Base-by-base conservation (phyloP, 2,888 invertebrate species). In the Drosophila picticornis region DNA sequence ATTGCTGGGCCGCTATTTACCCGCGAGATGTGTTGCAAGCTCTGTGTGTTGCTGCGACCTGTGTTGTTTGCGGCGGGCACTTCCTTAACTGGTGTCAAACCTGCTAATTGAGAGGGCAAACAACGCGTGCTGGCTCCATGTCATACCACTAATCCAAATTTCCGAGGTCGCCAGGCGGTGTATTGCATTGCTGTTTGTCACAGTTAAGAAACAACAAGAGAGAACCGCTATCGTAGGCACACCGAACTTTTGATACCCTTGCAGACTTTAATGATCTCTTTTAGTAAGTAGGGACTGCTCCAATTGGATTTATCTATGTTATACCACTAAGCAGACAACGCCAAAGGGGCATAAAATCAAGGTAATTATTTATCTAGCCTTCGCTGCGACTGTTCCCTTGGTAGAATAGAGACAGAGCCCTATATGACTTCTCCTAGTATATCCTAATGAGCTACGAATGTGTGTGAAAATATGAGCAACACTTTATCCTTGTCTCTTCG, bases 51-150 rank as follows among this genome's bases (percentile, higher is more conserved):
- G 29, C 55, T 64, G 40, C 29, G 56, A 57, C 68, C 53, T 57
- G 59, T 61, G 68, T 53, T 79, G 65, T 75, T 4, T 51, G 73
- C 57, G 72, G 56, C 61, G 38, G 57, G 40, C 68, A 89, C 77
- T 88, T 90, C 79, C 89, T 81, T 70, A 57, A 77, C 60, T 67
- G 69, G 69, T 75, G 71, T 63, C 62, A 71, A 72, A 71, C 43
- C 58, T 57, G 90, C 84, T 86, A 86, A 86, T 75, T 90, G 89
- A 60, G 38, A 29, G 48, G 7, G 22, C 70, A 86, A 90, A 86
- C 72, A 90, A 90, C 86, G 86, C 86, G 86, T 90, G 85, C 87
- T 88, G 43, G 73, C 62, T 43, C 27, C 6, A 57, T 57, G 65
- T 75, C 70, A 69, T 64, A 67, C 72, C 73, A 70, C 78, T 69